phyloP scores from a whole-genome alignment of 2,888 invertebrate genomes.

The Lochmaea crataegi region DNA sequence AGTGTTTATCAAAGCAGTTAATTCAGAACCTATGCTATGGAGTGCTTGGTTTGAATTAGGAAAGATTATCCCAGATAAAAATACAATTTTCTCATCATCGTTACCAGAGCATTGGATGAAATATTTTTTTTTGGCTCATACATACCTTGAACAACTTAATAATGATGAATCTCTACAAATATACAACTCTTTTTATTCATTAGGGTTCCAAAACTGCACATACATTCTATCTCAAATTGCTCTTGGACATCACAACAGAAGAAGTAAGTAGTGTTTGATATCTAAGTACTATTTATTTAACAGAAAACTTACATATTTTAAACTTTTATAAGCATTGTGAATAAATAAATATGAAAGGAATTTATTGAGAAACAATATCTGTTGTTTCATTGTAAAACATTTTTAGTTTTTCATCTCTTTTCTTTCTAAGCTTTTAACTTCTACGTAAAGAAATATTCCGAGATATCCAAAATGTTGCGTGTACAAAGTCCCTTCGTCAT shows the following conservation, averaged over 20 bases:
- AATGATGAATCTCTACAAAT: conserved; percentile 90
- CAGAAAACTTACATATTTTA: neutral
- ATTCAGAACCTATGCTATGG: conserved; percentile 89
- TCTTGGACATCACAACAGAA: conserved; percentile 89
- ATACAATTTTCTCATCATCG: conserved; percentile 74
- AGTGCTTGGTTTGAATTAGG: conserved; percentile 95
- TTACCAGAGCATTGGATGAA: conserved; percentile 95
- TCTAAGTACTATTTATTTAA: neutral
- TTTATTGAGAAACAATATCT: too few species aligned
- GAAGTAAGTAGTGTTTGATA: conserved; percentile 70
- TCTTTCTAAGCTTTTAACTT: conserved; percentile 55
- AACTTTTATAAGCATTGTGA: conserved; percentile 9
- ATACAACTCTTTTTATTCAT: conserved; percentile 79
- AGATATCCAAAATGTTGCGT: conserved; percentile 56
- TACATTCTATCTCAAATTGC: conserved; percentile 94
- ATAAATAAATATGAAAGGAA: neutral
- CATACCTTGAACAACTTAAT: conserved; percentile 88
- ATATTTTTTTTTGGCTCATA: conserved; percentile 90
- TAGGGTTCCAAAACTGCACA: conserved; percentile 88
- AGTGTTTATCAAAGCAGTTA: conserved; percentile 82
- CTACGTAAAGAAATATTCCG: conserved; percentile 52
- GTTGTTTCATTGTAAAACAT: neutral
- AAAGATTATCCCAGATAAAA: conserved; percentile 77
- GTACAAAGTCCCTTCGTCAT: conserved; percentile 52
- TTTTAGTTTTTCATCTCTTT: conserved; percentile 43